Percentiles rank a stretch among this genome's conserved stretches.
Evolutionary conservation across 1,140 invertebrate genomes (phyloP).

Genomic region (Neodiprion virginianus): DNA sequence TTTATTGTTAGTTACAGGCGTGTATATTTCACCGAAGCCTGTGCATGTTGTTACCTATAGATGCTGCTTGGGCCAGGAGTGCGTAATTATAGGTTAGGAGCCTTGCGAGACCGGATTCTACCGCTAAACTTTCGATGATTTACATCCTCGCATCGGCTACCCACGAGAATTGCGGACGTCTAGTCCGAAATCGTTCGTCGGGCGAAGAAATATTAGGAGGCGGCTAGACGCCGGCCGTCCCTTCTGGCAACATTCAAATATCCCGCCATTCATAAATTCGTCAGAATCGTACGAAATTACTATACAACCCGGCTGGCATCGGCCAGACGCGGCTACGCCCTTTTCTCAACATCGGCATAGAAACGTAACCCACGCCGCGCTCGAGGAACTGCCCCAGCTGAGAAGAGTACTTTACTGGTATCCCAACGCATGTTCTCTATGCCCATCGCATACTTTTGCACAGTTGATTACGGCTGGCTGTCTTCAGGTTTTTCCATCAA

Average conservation of each 20-base stretch:
- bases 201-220: slow-evolving; percentile 38
- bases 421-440: too few relatives aligned
- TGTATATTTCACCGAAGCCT: neutral
- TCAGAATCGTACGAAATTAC: slow-evolving; percentile 49
- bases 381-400: too few relatives aligned
- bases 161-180: slow-evolving; percentile 24
- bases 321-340: slow-evolving; percentile 1
- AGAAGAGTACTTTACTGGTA: too few relatives aligned
- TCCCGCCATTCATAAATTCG: slow-evolving; percentile 54
- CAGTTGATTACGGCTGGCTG: too few relatives aligned
- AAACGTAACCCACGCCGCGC: too few relatives aligned
- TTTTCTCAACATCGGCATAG: neutral
- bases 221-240: slow-evolving; percentile 47
- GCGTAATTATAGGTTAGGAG: slow-evolving; percentile 1
- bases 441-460: too few relatives aligned
- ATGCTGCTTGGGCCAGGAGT: neutral
- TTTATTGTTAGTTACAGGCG: too few relatives aligned
- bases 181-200: slow-evolving; percentile 47
- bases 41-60: neutral
- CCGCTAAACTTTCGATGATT: slow-evolving; percentile 53
- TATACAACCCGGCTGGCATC: neutral
- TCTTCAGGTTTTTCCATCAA: too few relatives aligned
- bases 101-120: slow-evolving; percentile 18
- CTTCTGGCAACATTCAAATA: slow-evolving; percentile 54
- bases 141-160: slow-evolving; percentile 40